Evolutionary conservation across 2,113 vertebrate genomes (phyloP), one percentile per base, ranked within the genome.

Genomic region (Aptenodytes patagonicus): DNA sequence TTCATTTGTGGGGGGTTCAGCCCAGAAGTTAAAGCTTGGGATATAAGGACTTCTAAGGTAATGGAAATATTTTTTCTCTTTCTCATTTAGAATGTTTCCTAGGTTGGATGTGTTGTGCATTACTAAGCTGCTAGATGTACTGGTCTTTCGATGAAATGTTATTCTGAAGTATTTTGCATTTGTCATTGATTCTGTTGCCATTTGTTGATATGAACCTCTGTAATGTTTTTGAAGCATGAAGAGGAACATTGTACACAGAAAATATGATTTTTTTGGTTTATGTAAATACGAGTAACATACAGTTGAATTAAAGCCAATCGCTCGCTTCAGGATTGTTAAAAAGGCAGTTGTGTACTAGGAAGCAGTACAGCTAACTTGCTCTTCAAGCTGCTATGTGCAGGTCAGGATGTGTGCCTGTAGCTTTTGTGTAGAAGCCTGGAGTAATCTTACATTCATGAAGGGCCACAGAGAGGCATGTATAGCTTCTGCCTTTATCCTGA

Each of bases 1-100:
- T 99, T 99, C 90, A 85, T 99, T 84, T 99, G 99, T 79, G 99
- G 99, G 60, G 99, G 99, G 24, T 99, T 99, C 98, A 99, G 99
- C 95, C 95, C 99, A 2, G 98, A 98, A 91, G 98, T 99, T 96
- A 99, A 99, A 94, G 99, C 99, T 19, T 99, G 99, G 99, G 99
- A 99, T 96, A 76, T 98, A 57, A 99, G 99, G 96, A 98, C 96
- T 68, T 96, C 98, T 94, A 99, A 99, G 99, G 99, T 99, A 98
- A 96, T n/a, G 13, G 29, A 85, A 80, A 51, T 80, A 0, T 26
- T 79, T 61, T 46, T 66, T 28, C 32, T 69, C 11, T 38, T 78
- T 89, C 19, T 65, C 12, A 47, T 77, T 77, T 60, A 52, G 29
- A 16, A 18, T 60, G 5, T 79, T 71, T 81, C 26, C 32, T 58